Evolutionary conservation across 2,797 vertebrate genomes (phyloP), one percentile per base, ranked within the genome.

Genomic region (Dipus sagitta): DNA sequence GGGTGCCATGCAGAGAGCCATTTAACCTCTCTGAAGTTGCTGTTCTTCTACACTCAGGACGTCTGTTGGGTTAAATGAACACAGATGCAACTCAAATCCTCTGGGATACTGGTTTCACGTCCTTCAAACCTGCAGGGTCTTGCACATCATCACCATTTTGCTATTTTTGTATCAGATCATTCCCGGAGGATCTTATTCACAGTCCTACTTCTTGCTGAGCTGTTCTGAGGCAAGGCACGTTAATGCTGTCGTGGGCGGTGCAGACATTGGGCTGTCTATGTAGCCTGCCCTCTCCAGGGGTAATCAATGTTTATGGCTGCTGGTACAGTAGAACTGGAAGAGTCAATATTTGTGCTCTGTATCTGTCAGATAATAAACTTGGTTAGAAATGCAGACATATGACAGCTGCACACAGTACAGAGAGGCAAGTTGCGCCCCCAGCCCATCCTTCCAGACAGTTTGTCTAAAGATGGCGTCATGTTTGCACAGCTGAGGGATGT

Each of bases 401-500:
- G 96, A 92, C 96, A 96, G 96, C 92, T 95, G 96, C 18, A 5
- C 23, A 77, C 62, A 80, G 34, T 38, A 54, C 32, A 60, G 64
- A 47, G 60, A 32, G 82, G 65, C 84, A 58, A 77, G 62, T 42
- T 23, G 52, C 17, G 4, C 47, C 86, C 34, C 60, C 77, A 52
- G 26, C 85, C 62, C 64, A 6, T 47, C 90, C 34, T 93, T 60
- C 78, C 79, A 96, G 92, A 96, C 80, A 74, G 93, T 95, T 95
- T 96, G 93, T 97, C 94, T 96, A 94, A 96, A 92, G 86, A 86
- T 96, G 95, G 93, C 26, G 54, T 96, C 85, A 68, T 97, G 92
- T 97, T 97, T 97, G 93, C 94, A 96, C 97, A 97, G 97, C 97
- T 97, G 97, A 97, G 93, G 77, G 97, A 97, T 93, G 77, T 81